A percentile compares a stretch with the other conserved stretches of the same genome.
Conservation (phyloP, 2,888 invertebrate genomes). For the Caenorhabditis afra region DNA sequence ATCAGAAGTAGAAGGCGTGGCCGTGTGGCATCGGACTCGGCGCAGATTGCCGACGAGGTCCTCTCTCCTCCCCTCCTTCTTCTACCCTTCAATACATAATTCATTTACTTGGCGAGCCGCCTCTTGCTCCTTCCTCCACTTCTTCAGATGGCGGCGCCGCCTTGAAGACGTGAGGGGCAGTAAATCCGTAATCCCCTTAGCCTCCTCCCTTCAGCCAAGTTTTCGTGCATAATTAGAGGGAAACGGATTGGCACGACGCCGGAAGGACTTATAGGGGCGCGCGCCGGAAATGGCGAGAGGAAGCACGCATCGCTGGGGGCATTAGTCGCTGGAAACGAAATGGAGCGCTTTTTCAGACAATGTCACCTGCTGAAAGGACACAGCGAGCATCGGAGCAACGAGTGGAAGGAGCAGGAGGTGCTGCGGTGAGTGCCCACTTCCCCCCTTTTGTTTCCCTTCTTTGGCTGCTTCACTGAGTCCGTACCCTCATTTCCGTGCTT, state of each 20-base stretch:
- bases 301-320: not conserved
- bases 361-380: constrained; percentile 73
- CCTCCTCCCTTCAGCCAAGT: constrained; percentile 1
- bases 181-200: constrained; percentile 54
- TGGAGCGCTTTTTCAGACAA: constrained; percentile 59
- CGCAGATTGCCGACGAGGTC: constrained; percentile 14
- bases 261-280: not conserved
- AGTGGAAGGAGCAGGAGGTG: constrained; percentile 71
- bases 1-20: not conserved
- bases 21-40: not conserved
- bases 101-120: constrained; percentile 34
- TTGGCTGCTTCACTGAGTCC: constrained; percentile 47
- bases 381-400: constrained; percentile 71
- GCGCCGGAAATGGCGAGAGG: not conserved
- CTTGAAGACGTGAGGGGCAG: constrained; percentile 1
- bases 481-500: constrained; percentile 7
- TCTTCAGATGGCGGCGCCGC: constrained; percentile 27
- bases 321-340: too few relatives aligned
- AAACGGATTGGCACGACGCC: constrained; percentile 3
- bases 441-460: constrained; percentile 6
- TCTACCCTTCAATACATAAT: constrained; percentile 41
- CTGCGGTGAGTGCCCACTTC: constrained; percentile 44
- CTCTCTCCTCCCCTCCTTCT: too few relatives aligned
- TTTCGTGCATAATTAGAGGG: constrained; percentile 38
- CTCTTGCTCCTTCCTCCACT: constrained; percentile 15